phyloP scores from a whole-genome alignment of 2,113 vertebrate genomes.

The Typhlomys cinereus region DNA sequence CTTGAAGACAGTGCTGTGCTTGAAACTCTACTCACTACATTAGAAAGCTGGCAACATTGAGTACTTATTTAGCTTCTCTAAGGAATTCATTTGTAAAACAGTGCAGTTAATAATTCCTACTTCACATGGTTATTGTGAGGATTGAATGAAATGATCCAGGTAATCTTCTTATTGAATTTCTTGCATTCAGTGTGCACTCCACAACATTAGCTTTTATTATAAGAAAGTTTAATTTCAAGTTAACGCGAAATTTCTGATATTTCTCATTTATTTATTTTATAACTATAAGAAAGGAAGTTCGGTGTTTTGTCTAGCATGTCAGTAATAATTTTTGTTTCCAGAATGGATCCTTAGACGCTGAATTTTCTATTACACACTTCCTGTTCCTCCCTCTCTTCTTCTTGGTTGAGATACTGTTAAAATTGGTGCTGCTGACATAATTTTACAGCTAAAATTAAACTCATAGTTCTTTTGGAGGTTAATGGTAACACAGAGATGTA shows the following conservation, averaged over 20 bases:
- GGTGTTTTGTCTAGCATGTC: background rate
- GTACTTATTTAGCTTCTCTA: slow-evolving; percentile 46
- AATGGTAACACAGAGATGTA: slow-evolving; percentile 1
- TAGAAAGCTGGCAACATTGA: slow-evolving; percentile 6
- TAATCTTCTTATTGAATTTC: slow-evolving; percentile 7
- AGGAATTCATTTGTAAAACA: slow-evolving; percentile 39
- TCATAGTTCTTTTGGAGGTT: background rate
- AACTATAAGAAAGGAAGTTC: background rate
- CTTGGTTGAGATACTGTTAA: background rate
- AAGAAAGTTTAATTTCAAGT: background rate
- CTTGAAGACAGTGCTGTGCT: background rate
- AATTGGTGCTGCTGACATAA: slow-evolving; percentile 1
- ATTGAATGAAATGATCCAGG: slow-evolving; percentile 46
- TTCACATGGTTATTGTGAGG: background rate
- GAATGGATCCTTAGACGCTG: background rate
- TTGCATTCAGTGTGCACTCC: background rate
- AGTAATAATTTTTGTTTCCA: background rate
- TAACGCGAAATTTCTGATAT: background rate
- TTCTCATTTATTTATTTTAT: background rate
- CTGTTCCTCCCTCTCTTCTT: background rate
- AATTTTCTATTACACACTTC: background rate
- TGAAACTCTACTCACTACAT: background rate
- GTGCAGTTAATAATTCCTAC: slow-evolving; percentile 41
- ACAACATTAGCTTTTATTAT: slow-evolving; percentile 7
- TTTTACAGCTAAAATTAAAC: slow-evolving; percentile 48